Evolutionary conservation across 2,797 vertebrate species (phyloP).

Genomic region (Halcyon badia): DNA sequence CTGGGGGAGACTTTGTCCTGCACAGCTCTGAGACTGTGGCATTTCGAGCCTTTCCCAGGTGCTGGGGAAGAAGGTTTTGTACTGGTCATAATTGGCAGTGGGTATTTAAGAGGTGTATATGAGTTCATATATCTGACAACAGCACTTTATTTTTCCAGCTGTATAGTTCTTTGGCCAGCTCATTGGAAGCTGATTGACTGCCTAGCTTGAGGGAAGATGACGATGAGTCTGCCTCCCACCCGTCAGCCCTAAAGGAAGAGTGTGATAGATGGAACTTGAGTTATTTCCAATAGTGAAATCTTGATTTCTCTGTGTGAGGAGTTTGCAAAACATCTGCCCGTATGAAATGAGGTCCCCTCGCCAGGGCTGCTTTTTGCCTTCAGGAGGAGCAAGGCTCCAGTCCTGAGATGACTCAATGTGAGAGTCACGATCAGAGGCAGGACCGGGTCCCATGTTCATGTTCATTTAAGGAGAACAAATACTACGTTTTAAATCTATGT

Average conservation of each 20-base stretch:
- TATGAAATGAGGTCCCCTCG: not conserved
- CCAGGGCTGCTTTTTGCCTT: not conserved
- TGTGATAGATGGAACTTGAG: not conserved
- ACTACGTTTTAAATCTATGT: not conserved
- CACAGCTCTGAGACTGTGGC: not conserved
- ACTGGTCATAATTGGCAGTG: not conserved
- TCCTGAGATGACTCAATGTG: not conserved
- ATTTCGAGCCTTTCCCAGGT: fast-evolving
- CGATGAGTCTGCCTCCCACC: not conserved
- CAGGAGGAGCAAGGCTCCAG: not conserved
- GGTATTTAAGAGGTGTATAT: not conserved
- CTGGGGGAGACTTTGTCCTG: fast-evolving
- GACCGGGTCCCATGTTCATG: not conserved
- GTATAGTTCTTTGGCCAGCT: not conserved
- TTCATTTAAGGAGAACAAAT: not conserved
- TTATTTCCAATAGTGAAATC: not conserved
- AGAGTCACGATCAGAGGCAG: not conserved
- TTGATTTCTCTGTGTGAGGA: not conserved
- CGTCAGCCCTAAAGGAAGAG: not conserved
- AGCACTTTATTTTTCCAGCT: not conserved
- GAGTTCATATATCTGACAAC: not conserved
- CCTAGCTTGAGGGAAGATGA: not conserved
- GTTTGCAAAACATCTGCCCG: not conserved
- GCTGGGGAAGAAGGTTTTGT: not conserved
- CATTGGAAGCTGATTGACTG: not conserved